These are phyloP conservation scores for Coranthus polyacanthus DNA, from an alignment of 2,797 vertebrate genomes.

Conservation along the genomic window DNA sequence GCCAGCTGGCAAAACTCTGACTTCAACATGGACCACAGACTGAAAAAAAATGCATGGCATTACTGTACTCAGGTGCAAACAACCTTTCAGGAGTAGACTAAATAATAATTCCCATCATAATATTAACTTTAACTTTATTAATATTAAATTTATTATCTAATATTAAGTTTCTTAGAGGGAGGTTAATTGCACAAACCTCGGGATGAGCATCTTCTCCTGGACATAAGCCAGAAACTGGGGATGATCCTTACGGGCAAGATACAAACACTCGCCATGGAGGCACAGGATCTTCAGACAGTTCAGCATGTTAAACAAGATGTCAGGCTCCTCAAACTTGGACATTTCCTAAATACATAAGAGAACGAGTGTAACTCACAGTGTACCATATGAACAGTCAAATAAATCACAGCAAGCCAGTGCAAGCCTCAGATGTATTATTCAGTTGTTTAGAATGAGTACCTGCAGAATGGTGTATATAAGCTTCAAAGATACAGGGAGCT, in stretches of 20 bases:
- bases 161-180: background rate
- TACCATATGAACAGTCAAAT: background rate
- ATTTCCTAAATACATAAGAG: slow-evolving; percentile 88
- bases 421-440: background rate
- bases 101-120: background rate
- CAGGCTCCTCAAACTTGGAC: slow-evolving; percentile 97
- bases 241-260: slow-evolving; percentile 93
- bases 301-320: slow-evolving; percentile 99
- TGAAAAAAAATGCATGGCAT: slow-evolving; percentile 71
- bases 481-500: slow-evolving; percentile 95
- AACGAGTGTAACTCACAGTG: slow-evolving; percentile 15
- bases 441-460: slow-evolving; percentile 84
- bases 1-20: slow-evolving; percentile 98
- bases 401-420: no score
- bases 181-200: slow-evolving; percentile 83
- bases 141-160: no score
- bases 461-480: slow-evolving; percentile 98
- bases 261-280: slow-evolving; percentile 96
- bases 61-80: slow-evolving; percentile 3
- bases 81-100: background rate
- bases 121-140: background rate
- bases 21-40: slow-evolving; percentile 97
- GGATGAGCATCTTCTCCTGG: slow-evolving; percentile 98
- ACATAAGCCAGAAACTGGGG: slow-evolving; percentile 94
- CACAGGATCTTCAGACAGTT: slow-evolving; percentile 97